phyloP scores from a whole-genome alignment of 2,113 vertebrate species.

The Oceanites oceanicus region DNA sequence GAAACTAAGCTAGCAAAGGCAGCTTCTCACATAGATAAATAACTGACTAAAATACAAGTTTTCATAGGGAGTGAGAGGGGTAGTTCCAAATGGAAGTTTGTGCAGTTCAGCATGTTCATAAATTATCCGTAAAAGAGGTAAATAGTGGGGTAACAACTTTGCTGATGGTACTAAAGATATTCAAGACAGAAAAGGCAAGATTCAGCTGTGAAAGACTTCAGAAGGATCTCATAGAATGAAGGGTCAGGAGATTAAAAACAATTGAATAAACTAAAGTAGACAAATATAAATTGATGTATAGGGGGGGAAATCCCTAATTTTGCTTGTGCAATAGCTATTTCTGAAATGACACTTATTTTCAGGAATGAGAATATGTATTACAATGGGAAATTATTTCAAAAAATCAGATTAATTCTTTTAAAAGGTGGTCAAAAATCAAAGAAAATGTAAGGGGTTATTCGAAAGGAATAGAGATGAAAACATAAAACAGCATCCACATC shows the following conservation, averaged over 20 bases:
- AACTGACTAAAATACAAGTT: not conserved
- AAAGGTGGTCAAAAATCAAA: not conserved
- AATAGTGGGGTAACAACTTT: not conserved
- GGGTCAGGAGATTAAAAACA: not conserved
- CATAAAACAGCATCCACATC: not conserved
- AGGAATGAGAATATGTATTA: not conserved
- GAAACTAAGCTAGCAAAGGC: not conserved
- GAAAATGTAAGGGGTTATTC: not conserved
- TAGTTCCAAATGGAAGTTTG: not conserved
- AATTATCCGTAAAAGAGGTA: not conserved
- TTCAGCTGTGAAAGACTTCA: not conserved
- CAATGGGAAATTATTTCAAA: not conserved
- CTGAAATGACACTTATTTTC: not conserved
- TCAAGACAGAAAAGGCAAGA: not conserved
- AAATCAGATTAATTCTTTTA: not conserved
- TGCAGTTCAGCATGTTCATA: not conserved
- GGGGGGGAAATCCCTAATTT: rapidly evolving
- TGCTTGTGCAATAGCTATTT: not conserved
- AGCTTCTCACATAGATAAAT: not conserved
- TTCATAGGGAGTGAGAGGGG: not conserved
- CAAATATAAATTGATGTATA: not conserved
- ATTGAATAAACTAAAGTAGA: not conserved
- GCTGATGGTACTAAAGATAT: not conserved
- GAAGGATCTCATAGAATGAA: not conserved
- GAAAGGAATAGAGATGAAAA: not conserved